Evolutionary conservation across 2,113 vertebrate species (phyloP).

Genomic region (Rallus limicola): DNA sequence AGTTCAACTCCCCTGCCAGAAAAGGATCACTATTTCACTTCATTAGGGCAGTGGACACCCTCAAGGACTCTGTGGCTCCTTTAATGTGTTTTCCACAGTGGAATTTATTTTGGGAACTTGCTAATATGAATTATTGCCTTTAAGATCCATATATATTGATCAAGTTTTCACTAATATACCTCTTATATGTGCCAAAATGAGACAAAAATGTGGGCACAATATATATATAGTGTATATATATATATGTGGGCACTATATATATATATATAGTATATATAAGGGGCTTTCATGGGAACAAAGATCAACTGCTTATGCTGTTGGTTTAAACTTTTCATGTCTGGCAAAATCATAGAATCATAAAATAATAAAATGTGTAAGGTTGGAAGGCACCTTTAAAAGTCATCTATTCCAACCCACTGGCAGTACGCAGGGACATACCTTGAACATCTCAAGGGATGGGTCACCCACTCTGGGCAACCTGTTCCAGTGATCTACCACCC

Average conservation of each 20-base stretch:
- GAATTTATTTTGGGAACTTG: not conserved
- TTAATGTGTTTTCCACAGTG: not conserved
- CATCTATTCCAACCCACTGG: no score
- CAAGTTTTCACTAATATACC: not conserved
- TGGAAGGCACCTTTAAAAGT: no score
- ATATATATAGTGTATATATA: no score
- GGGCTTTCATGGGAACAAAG: not conserved
- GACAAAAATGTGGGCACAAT: no score
- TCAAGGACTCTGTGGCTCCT: not conserved
- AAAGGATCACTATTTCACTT: not conserved
- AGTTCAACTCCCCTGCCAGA: no score
- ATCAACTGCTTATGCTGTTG: not conserved
- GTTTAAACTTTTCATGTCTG: not conserved
- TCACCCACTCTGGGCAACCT: no score
- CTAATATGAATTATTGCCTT: not conserved
- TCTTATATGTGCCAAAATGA: not conserved
- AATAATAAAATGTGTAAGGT: no score
- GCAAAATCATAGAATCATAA: not conserved
- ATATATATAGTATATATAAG: no score
- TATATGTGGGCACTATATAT: no score
- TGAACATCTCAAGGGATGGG: no score
- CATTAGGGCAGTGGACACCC: not conserved
- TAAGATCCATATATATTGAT: not conserved
- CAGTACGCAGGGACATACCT: no score
- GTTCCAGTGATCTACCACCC: no score